Evolutionary conservation across 2,888 invertebrate genomes (phyloP).

Genomic region (Corythucha ciliata): DNA sequence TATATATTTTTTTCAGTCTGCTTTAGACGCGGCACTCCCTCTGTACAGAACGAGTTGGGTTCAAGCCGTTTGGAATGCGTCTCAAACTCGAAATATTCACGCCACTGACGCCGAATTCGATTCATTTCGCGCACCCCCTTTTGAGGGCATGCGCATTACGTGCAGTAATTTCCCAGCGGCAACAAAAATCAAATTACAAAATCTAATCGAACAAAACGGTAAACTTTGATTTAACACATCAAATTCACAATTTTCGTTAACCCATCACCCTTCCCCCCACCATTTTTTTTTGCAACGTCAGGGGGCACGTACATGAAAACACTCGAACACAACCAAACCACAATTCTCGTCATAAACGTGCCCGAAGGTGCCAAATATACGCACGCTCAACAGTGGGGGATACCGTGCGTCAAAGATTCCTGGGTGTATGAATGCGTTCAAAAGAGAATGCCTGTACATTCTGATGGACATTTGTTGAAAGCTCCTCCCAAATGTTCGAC

Average conservation of each 20-base stretch:
- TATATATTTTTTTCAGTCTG: constrained; percentile 48
- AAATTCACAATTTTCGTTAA: neutral
- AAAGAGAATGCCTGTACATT: constrained; percentile 58
- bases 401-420: constrained; percentile 60
- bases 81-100: constrained; percentile 48
- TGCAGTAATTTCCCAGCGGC: constrained; percentile 60
- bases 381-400: constrained; percentile 48
- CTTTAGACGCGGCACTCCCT: too few relatives aligned
- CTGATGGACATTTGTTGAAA: constrained; percentile 49
- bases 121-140: constrained; percentile 55
- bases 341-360: constrained; percentile 47
- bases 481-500: constrained; percentile 57
- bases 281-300: constrained; percentile 35
- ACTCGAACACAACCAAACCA: constrained; percentile 45
- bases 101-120: constrained; percentile 57
- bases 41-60: too few relatives aligned
- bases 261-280: neutral
- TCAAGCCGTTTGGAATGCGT: constrained; percentile 65
- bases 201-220: constrained; percentile 62
- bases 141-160: constrained; percentile 67
- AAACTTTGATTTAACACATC: constrained; percentile 35
- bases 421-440: constrained; percentile 75
- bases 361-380: constrained; percentile 62
- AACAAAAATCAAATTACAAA: constrained; percentile 56
- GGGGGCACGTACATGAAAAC: constrained; percentile 52